Percentiles rank a stretch among this genome's conserved stretches.
phyloP scores from a whole-genome alignment of 2,797 vertebrate genomes.

The Natrix natrix region DNA sequence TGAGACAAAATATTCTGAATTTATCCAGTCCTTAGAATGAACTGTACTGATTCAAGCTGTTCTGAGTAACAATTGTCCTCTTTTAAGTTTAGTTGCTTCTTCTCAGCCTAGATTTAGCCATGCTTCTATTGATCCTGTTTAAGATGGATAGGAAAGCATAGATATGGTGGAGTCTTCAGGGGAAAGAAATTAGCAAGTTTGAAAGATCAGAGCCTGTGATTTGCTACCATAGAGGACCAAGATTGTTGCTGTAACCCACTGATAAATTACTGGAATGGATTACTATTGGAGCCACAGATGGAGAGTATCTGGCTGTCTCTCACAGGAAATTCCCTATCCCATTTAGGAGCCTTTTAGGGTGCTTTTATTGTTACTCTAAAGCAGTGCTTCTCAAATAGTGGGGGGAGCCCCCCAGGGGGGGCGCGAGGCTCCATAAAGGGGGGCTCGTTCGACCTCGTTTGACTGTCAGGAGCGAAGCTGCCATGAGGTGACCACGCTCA shows the following conservation, averaged over 20 bases:
- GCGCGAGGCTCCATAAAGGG: no score
- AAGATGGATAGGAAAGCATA: neutral
- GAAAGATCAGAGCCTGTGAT: neutral
- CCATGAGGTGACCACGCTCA: no score
- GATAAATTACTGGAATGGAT: neutral
- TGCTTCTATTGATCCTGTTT: neutral
- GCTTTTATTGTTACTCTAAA: neutral
- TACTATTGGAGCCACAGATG: neutral
- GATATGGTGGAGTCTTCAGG: neutral
- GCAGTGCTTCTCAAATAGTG: neutral
- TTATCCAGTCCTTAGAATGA: neutral
- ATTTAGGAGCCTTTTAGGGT: neutral
- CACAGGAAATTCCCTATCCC: neutral
- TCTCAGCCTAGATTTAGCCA: neutral
- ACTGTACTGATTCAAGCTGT: neutral
- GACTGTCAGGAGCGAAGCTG: no score
- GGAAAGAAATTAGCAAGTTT: neutral
- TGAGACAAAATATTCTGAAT: constrained; percentile 24
- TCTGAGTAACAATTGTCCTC: neutral
- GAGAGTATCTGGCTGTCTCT: neutral
- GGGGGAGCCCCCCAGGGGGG: no score
- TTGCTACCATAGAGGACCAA: neutral
- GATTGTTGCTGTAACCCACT: neutral
- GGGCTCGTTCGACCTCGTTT: no score
- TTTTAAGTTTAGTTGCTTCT: neutral